Evolutionary conservation across 2,888 invertebrate species (phyloP), one percentile per base, ranked within the genome.

Genomic region (Muscina levida): DNA sequence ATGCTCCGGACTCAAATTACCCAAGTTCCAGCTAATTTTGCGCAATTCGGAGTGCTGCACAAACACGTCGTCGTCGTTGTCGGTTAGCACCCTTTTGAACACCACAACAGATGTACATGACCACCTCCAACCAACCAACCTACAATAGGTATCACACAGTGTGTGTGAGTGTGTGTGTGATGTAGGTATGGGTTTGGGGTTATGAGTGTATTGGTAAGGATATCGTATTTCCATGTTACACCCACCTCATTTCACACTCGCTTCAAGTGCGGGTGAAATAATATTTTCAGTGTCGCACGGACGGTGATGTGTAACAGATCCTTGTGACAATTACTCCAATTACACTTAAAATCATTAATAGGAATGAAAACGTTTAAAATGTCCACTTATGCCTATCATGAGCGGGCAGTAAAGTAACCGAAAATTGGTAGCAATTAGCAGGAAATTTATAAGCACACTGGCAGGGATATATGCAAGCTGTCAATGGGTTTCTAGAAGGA

Each of bases 1-100:
- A 37, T 24, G 56, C 8, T 37, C 19, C 67, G 15, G 65, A 77
- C 19, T 81, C 81, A 44, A 24, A 81, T 81, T 72, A 77, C 81
- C 6, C 44, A 57, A 77, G 39, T 81, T 81, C 77, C 19, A 44
- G 19, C 39, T 71, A 81, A 75, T 77, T 77, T 62, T 81, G 44
- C 74, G 81, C 31, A 77, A 81, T 8, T 31, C 31, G 8, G 8
- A 5, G 31, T 31, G 4, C 4, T 77, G 46, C 68, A 59, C 39
- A 57, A 37, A 6, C 39, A 42, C 22, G 42, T 37, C 31, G n/a
- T n/a, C n/a, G n/a, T n/a, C n/a, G n/a, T n/a, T n/a, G 31, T 77
- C 24, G 71, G 46, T 72, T 67, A 39, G 74, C 74, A 77, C 67
- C 74, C 57, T 56, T 46, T 57, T 24, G 37, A 10, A 37, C 37